Evolutionary conservation across 2,113 vertebrate genomes (phyloP).

Genomic region (Chamaea fasciata): DNA sequence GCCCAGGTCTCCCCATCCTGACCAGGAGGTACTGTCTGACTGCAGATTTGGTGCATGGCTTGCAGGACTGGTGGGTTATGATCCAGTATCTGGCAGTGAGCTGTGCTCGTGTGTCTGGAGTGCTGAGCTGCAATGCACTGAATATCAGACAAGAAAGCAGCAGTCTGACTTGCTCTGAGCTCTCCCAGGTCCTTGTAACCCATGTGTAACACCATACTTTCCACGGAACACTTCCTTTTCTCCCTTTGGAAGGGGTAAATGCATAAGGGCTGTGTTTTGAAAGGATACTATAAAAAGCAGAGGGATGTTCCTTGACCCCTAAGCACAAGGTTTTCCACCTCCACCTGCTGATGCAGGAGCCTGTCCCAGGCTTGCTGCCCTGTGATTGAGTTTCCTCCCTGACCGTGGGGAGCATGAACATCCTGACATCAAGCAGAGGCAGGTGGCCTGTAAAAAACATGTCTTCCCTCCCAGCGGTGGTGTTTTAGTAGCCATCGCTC

Average conservation of each 20-base stretch:
- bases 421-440: not conserved
- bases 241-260: not conserved
- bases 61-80: not conserved
- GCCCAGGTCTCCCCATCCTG: not conserved
- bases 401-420: rapidly evolving
- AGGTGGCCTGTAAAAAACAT: not conserved
- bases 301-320: not conserved
- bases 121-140: not conserved
- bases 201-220: not conserved
- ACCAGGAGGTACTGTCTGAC: not conserved
- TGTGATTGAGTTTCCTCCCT: rapidly evolving
- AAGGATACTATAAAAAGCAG: not conserved
- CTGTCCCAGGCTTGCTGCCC: rapidly evolving
- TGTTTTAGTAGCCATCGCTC: not conserved
- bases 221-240: not conserved
- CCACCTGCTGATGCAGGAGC: not conserved
- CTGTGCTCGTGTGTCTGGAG: not conserved
- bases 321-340: not conserved
- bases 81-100: rapidly evolving
- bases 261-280: not conserved
- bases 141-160: not conserved
- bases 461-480: not conserved
- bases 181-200: not conserved
- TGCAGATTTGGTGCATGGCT: not conserved
- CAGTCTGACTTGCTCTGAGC: not conserved